These are phyloP conservation scores for Drosophila fulvimacula DNA, from an alignment of 2,888 invertebrate species.

Conservation along the genomic window DNA sequence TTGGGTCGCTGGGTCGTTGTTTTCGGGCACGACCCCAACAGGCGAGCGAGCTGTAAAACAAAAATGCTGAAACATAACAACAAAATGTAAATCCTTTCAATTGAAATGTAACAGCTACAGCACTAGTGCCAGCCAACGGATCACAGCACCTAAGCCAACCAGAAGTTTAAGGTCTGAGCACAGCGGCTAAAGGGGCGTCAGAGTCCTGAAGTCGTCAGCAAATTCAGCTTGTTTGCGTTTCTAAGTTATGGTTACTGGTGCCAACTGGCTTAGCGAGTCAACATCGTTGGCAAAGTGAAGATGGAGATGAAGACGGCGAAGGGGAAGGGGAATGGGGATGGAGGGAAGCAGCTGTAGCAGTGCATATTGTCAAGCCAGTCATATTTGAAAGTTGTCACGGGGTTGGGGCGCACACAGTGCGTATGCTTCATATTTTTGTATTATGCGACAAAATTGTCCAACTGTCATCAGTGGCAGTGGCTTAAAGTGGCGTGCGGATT, in stretches of 20 bases:
- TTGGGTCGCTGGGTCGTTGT: constrained; percentile 15
- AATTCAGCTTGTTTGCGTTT: constrained; percentile 74
- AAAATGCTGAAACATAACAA: constrained; percentile 75
- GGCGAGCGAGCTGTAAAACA: constrained; percentile 68
- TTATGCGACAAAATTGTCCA: constrained; percentile 41
- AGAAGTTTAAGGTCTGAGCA: not conserved
- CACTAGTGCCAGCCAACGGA: constrained; percentile 41
- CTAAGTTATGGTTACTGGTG: constrained; percentile 77
- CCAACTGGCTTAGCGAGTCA: constrained; percentile 78
- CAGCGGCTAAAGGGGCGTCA: not conserved
- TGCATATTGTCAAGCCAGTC: constrained; percentile 25
- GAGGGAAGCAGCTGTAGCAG: not conserved
- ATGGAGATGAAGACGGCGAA: not conserved
- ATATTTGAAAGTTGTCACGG: constrained; percentile 21
- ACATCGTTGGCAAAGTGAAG: constrained; percentile 20
- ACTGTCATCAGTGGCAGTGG: constrained; percentile 42
- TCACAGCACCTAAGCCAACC: constrained; percentile 29
- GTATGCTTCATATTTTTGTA: constrained; percentile 53
- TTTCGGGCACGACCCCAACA: constrained; percentile 46
- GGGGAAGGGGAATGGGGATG: not conserved
- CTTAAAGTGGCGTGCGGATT: constrained; percentile 46
- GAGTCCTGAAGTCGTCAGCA: constrained; percentile 49
- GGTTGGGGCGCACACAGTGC: constrained; percentile 39
- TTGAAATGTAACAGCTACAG: constrained; percentile 73
- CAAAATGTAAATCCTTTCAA: constrained; percentile 80